Percentiles rank a stretch among this genome's conserved stretches.
Conservation (phyloP, 2,888 invertebrate species). For the Hoplodrina blanda region DNA sequence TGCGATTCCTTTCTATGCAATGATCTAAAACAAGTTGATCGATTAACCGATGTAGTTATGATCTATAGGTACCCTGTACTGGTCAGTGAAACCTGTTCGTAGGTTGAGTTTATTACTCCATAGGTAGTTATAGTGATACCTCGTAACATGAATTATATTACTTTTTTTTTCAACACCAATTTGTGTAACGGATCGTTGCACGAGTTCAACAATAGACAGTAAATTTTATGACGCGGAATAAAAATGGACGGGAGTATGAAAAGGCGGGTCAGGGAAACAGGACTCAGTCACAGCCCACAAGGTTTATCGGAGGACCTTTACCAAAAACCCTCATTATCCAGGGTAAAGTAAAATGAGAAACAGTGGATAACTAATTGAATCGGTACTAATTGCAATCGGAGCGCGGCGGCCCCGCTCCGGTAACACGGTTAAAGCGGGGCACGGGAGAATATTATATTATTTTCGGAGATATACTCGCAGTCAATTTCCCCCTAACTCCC, state of each 20-base stretch:
- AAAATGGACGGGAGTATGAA: conserved; percentile 46
- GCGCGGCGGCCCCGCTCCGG: conserved; percentile 40
- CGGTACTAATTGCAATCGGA: conserved; percentile 64
- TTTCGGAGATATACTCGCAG: conserved; percentile 52
- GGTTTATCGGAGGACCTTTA: conserved; percentile 33
- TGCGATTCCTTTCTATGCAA: background rate
- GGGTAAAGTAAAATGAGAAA: conserved; percentile 58
- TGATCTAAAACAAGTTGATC: conserved; percentile 30
- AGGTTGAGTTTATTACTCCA: background rate
- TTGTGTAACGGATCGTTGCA: background rate
- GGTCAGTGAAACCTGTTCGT: background rate
- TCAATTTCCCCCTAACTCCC: conserved; percentile 43
- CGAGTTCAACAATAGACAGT: conserved; percentile 36
- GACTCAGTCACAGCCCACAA: conserved; percentile 32
- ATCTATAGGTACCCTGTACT: background rate
- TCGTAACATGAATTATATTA: background rate
- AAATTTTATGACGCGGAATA: conserved; percentile 53
- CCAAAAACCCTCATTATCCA: conserved; percentile 51
- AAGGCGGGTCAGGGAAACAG: conserved; percentile 33
- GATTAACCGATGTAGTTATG: background rate
- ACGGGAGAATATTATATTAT: conserved; percentile 59
- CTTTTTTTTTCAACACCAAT: conserved; percentile 2
- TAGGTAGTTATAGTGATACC: background rate
- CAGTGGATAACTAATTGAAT: conserved; percentile 65
- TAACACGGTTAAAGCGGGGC: conserved; percentile 56